These are phyloP conservation scores for Tapirus terrestris DNA, from an alignment of 2,113 vertebrate genomes.

Conservation along the genomic window DNA sequence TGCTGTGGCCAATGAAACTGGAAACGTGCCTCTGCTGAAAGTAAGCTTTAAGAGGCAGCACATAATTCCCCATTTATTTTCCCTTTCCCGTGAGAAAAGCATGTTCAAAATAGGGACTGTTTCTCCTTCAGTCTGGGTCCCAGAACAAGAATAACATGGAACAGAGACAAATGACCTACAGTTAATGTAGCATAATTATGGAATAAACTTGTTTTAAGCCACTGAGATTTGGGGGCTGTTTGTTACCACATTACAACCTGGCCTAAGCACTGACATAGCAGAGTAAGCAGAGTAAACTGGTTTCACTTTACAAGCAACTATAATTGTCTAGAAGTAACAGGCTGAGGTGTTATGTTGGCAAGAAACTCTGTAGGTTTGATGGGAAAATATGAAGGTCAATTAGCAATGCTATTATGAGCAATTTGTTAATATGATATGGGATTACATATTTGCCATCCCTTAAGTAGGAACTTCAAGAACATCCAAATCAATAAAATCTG, in stretches of 20 bases:
- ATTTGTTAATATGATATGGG: not conserved
- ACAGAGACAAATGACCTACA: not conserved
- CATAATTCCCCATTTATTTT: not conserved
- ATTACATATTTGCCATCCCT: not conserved
- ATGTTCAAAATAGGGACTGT: not conserved
- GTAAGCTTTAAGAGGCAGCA: not conserved
- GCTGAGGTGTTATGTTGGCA: not conserved
- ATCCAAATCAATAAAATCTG: constrained; percentile 11
- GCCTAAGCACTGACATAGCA: not conserved
- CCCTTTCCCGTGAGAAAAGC: not conserved
- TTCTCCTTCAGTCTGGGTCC: not conserved
- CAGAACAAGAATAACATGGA: not conserved
- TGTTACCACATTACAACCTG: not conserved
- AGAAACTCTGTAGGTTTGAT: not conserved
- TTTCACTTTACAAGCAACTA: not conserved
- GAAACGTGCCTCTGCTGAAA: not conserved
- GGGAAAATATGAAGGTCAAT: not conserved
- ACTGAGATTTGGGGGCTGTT: not conserved
- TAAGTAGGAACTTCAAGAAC: not conserved
- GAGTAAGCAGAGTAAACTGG: not conserved
- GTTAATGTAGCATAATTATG: not conserved
- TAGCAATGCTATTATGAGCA: not conserved
- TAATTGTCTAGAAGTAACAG: not conserved
- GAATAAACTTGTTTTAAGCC: not conserved
- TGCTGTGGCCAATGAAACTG: not conserved